Evolutionary conservation across 2,797 vertebrate species (phyloP), one percentile per base, ranked within the genome.

Genomic region (Helicolenus hilgendorfi): DNA sequence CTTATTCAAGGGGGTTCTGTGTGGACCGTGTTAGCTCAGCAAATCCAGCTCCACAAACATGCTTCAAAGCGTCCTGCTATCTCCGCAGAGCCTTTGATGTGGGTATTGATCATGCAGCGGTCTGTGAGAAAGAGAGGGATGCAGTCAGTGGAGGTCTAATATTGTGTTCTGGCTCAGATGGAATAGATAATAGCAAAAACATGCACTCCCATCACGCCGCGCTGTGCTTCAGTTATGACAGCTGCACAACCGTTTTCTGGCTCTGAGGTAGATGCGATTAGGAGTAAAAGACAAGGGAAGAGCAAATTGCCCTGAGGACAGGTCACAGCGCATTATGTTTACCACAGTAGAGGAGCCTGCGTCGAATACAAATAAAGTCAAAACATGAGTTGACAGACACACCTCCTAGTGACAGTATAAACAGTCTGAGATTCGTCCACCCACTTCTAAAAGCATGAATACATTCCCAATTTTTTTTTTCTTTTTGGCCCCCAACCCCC

Each of bases 11-110:
- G 95, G 96, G 94, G 95, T 95, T 97, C 92, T 93, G 92, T 89
- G 90, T 93, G 93, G 94, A 95, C 96, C 55, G 69, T 97, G 98
- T 98, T 98, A 97, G 97, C 98, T 98, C 96, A 98, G 97, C 94
- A 98, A 98, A 98, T 98, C 83, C 91, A 96, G 97, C 92, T 90
- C 97, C 98, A 93, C 95, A 97, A 98, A 98, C 98, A 98, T 92
- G 97, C 98, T 98, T 97, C 96, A 97, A 97, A 98, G 98, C 97
- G 98, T 96, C 96, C 95, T 96, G 96, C 96, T 97, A 98, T 98
- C 98, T 98, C 97, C 94, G 82, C 77, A 80, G 97, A 97, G 98
- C 97, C 98, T 98, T 98, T 98, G 97, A 97, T 97, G 97, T 91
- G 97, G 96, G 96, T 97, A 98, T 98, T 96, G 98, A 98, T 98